A percentile compares a stretch with the other conserved stretches of the same genome.
phyloP scores from a whole-genome alignment of 2,113 vertebrate genomes.

The Phrynosoma platyrhinos region DNA sequence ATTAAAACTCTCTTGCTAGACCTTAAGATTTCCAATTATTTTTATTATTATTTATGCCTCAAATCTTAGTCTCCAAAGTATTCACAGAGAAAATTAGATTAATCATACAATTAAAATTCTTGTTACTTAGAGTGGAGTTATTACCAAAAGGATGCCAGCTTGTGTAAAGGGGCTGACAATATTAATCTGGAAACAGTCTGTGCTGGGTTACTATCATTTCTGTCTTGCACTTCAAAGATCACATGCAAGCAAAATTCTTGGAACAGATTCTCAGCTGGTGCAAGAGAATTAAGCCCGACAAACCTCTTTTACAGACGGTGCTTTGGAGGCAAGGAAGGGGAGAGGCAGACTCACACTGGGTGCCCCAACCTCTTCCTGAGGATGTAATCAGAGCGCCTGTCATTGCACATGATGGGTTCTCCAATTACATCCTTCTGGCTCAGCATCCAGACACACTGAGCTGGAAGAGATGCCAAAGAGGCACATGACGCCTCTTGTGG shows the following conservation, averaged over 20 bases:
- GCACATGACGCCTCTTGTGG: too few relatives aligned
- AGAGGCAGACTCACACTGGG: too few relatives aligned
- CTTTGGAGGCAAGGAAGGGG: too few relatives aligned
- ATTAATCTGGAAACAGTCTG: neutral
- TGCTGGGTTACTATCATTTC: neutral
- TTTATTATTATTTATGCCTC: neutral
- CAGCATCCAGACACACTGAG: too few relatives aligned
- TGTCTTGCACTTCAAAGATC: accelerated
- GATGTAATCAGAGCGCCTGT: too few relatives aligned
- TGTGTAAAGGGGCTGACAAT: neutral
- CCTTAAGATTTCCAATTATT: neutral
- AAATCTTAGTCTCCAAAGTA: neutral
- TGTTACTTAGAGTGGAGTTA: neutral
- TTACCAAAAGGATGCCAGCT: neutral
- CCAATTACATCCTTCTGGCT: too few relatives aligned
- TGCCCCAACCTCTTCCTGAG: too few relatives aligned
- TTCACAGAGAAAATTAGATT: neutral
- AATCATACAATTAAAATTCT: neutral
- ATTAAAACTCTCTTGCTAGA: neutral
- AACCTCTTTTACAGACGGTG: neutral
- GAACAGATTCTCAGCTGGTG: neutral
- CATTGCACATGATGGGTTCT: too few relatives aligned
- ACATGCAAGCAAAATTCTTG: neutral
- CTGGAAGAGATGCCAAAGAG: too few relatives aligned
- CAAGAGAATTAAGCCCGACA: constrained; percentile 25